Evolutionary conservation across 2,113 vertebrate species (phyloP), one percentile per base, ranked within the genome.

Genomic region (Montifringilla adamsi): DNA sequence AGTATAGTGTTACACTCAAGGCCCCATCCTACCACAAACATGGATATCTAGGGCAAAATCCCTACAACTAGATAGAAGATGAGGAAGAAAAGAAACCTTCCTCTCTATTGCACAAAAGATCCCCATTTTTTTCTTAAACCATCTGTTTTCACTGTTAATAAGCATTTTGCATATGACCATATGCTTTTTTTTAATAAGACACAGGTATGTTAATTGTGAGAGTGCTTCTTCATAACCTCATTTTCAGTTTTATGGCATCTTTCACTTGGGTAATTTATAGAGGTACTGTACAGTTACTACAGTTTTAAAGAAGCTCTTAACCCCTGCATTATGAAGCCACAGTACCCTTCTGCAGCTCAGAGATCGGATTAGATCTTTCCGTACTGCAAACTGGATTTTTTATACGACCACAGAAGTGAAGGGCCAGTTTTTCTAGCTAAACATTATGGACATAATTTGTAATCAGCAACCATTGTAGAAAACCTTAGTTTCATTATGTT

Each of bases 71-170:
- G 23, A 49, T 5, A 28, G 19, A 58, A 66, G 13, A 6, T 23
- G 24, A 73, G 23, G 6, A 91, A 91, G 11, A 69, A 12, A 4
- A 79, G 11, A 26, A 84, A 46, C 2, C 1, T 33, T 79, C 10
- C 11, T 62, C 33, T 28, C 56, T 52, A n/a, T 3, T 31, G 5
- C 30, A 66, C 9, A 41, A 60, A 72, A 56, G 3, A 24, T 16
- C 1, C 3, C 6, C 2, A 1, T 5, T 53, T 37, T n/a, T 64
- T 58, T 10, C 15, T 35, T 44, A 47, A 63, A 26, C 44, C 1
- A 74, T 3, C 3, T 67, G 7, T 69, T 88, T 91, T 82, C 62
- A 49, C 5, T 64, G 9, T 19, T 60, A 53, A 46, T 56, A 56
- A 68, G 24, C 1, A 44, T 55, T 72, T 64, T 49, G 5, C 17